Conservation (phyloP, 2,113 vertebrate genomes). For the Myrmecobius fasciatus region DNA sequence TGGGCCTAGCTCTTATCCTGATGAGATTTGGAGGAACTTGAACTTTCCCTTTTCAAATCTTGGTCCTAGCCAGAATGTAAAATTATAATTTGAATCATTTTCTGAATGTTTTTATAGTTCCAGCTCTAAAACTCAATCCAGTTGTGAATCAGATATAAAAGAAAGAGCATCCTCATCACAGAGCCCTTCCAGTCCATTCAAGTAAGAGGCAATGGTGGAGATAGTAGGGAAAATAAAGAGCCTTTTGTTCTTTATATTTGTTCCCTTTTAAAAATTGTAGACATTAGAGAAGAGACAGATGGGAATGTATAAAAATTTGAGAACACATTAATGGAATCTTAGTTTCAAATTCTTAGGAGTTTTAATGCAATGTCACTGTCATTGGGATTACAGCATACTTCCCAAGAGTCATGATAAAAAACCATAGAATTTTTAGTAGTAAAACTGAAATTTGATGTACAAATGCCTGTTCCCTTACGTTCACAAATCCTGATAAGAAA, state of each 20-base stretch:
- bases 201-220: background rate
- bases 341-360: slow-evolving; percentile 17
- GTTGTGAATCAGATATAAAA: slow-evolving; percentile 24
- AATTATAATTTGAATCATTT: slow-evolving; percentile 20
- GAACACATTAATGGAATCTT: slow-evolving; percentile 5
- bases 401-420: background rate
- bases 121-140: background rate
- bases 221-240: background rate
- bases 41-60: background rate
- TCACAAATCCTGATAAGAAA: background rate
- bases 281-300: background rate
- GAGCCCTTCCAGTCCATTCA: slow-evolving; percentile 8
- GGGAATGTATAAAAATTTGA: background rate
- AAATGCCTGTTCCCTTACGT: background rate
- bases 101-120: background rate
- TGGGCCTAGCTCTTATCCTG: background rate
- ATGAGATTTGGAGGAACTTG: slow-evolving; percentile 11
- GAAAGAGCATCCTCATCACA: background rate
- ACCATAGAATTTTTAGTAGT: background rate
- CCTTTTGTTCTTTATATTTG: background rate
- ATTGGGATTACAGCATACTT: background rate
- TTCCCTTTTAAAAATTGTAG: background rate
- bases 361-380: slow-evolving; percentile 25
- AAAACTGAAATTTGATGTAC: background rate
- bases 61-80: background rate